Base-by-base conservation (phyloP, 2,113 vertebrate species). In the Miniopterus natalensis region DNA sequence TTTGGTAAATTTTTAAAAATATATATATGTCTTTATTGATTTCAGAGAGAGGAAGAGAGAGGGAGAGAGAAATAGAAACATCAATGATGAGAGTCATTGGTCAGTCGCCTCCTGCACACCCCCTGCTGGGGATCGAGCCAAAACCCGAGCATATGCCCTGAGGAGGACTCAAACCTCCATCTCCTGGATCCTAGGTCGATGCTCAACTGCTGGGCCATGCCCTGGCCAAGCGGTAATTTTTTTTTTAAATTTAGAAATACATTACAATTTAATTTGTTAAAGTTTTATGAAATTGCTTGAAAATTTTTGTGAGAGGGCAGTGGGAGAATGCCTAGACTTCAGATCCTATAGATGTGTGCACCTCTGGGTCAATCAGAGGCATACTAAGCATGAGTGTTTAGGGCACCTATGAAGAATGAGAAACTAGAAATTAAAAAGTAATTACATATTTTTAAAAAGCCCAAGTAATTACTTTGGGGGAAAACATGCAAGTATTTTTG, bases 241-340 rank as follows among this genome's bases (percentile, higher is more conserved):
- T 73, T 71, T 71, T 51, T 3, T 0, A 17, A 59, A 84, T 25
- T 87, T 87, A 47, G 49, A 86, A 90, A 74, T 70, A 65, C 49
- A 65, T 61, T 80, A 7, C 13, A 87, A 27, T 94, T 97, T 90
- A 75, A 53, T 75, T 88, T 85, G 15, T 95, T 63, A 49, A 85
- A 51, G 47, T 66, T 95, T 70, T 86, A 68, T 31, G 61, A 71
- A 81, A 77, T 77, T 81, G 25, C 88, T 47, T 96, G 18, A 80
- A 96, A 84, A 42, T 18, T 77, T 84, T 92, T 92, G 57, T 31
- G 63, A 92, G 77, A 73, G 63, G 53, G 20, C 49, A 92, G 53
- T 83, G 31, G 15, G 27, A 61, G 42, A 68, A n/a, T 89, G 27
- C 66, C 59, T 91, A 59, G 40, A 36, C 45, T 88, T 83, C 15